Percentiles rank a stretch among this genome's conserved stretches.
Evolutionary conservation across 2,113 vertebrate genomes (phyloP).

Genomic region (Gavia stellata): DNA sequence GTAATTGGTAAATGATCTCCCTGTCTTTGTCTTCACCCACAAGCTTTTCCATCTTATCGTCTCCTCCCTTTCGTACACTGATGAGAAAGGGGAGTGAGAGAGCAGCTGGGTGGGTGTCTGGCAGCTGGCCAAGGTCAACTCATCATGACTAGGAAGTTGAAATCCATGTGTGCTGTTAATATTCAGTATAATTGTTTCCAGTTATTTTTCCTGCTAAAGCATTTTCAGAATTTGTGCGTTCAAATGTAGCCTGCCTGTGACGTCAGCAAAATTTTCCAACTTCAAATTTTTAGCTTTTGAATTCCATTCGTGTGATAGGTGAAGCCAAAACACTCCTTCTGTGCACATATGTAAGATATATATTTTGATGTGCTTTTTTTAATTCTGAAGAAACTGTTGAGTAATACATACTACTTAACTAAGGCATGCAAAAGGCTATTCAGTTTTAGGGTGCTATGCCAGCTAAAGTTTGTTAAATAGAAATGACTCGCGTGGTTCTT

Average conservation of each 20-base stretch:
- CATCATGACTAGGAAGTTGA: background rate
- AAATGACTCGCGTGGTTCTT: background rate
- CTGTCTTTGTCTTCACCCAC: background rate
- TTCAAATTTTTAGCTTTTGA: background rate
- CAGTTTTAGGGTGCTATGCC: background rate
- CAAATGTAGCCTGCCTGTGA: background rate
- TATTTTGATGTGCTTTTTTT: background rate
- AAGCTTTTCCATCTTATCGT: background rate
- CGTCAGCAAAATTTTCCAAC: background rate
- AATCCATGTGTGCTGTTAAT: background rate
- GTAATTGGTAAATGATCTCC: background rate
- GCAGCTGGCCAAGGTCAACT: background rate
- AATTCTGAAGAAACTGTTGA: background rate
- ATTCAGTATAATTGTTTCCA: background rate
- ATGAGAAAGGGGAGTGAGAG: background rate
- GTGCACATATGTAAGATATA: rapidly evolving
- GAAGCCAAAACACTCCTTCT: background rate
- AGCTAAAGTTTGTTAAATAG: background rate
- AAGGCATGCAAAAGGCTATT: background rate
- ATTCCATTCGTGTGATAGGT: background rate
- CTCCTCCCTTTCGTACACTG: background rate
- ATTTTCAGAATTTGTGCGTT: background rate
- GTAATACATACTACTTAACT: background rate
- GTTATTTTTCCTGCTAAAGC: background rate
- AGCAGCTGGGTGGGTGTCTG: background rate